Percentiles rank a stretch among this genome's conserved stretches.
These are phyloP conservation scores for Percopsis omiscomaycus DNA, from an alignment of 2,797 vertebrate species.

Conservation along the genomic window DNA sequence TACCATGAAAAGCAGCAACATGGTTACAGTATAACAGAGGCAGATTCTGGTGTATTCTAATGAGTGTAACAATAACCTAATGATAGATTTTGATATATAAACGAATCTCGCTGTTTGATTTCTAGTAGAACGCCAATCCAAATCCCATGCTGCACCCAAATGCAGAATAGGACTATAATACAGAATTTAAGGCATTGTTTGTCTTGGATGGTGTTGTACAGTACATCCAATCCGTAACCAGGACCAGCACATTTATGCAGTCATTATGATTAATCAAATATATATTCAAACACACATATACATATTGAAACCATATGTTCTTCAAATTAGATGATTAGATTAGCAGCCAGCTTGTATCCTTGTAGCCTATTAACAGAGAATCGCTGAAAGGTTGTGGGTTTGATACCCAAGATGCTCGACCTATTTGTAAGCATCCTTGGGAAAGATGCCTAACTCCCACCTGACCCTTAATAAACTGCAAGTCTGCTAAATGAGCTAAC, in stretches of 20 bases:
- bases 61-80: constrained; percentile 60
- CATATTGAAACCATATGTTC: constrained; percentile 17
- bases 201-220: constrained; percentile 35
- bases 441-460: no score
- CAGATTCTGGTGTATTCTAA: constrained; percentile 24
- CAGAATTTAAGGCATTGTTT: constrained; percentile 62
- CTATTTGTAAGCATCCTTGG: no score
- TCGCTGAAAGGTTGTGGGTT: no score
- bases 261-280: constrained; percentile 1
- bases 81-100: constrained; percentile 23
- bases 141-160: constrained; percentile 23
- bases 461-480: no score
- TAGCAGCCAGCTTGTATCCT: neutral
- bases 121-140: constrained; percentile 9
- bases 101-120: constrained; percentile 17
- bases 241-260: constrained; percentile 21
- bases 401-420: no score
- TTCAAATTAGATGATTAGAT: neutral
- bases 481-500: no score
- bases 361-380: no score
- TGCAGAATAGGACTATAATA: constrained; percentile 24
- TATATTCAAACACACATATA: constrained; percentile 5
- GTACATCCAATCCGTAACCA: constrained; percentile 22
- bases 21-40: constrained; percentile 30
- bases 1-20: constrained; percentile 26